phyloP scores from a whole-genome alignment of 2,888 invertebrate species.

The Lasius platythorax region DNA sequence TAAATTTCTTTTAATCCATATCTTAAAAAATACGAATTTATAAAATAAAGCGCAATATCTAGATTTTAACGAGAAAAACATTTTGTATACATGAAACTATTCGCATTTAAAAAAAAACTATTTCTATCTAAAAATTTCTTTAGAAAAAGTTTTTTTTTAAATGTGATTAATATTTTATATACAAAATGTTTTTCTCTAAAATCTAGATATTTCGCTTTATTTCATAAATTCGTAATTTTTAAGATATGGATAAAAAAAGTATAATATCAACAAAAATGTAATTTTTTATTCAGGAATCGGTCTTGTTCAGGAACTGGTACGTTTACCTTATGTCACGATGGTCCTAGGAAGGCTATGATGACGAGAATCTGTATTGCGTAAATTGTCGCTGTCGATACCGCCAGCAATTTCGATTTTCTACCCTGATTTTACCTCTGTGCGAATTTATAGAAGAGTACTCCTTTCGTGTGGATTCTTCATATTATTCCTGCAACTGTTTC shows the following conservation, averaged over 20 bases:
- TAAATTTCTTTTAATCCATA: not conserved
- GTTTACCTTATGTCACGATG: conserved; percentile 4
- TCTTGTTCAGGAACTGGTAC: not conserved
- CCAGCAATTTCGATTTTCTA: conserved; percentile 51
- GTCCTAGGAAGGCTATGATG: conserved; percentile 40
- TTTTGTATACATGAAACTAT: not conserved
- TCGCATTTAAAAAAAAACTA: not conserved
- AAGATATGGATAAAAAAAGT: not conserved
- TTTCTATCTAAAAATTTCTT: not conserved
- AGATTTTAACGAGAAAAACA: not conserved
- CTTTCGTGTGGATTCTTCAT: conserved; percentile 12
- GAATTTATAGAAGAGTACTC: conserved; percentile 53
- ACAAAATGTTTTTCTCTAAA: no score
- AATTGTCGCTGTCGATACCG: conserved; percentile 40
- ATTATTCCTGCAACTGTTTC: conserved; percentile 1
- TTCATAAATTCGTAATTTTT: no score
- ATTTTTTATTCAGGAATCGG: not conserved
- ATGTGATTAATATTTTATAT: no score
- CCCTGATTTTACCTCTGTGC: conserved; percentile 47
- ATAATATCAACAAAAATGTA: not conserved
- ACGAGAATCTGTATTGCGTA: conserved; percentile 49
- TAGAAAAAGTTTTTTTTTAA: not conserved
- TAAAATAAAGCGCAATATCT: not conserved
- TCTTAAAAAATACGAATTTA: not conserved
- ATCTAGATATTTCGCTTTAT: no score